Evolutionary conservation across 2,888 invertebrate genomes (phyloP), one percentile per base, ranked within the genome.

Genomic region (Ophion ellenae): DNA sequence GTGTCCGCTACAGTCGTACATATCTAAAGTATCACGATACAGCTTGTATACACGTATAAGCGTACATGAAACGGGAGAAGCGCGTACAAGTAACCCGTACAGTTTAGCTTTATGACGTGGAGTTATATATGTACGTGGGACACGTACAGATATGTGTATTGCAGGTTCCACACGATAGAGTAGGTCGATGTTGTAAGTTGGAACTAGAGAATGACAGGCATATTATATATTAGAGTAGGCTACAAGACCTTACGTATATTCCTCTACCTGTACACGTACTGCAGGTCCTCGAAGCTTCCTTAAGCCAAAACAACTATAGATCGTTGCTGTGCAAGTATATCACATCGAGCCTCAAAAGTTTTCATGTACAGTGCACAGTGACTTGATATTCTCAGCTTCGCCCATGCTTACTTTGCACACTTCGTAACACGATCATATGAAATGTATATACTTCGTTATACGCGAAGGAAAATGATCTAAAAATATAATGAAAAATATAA

Each of bases 231-330:
- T 24, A 45, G 67, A 47, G 66, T 53, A 24, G 24, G 69, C 53
- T 45, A 69, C 69, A 69, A 69, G 69, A 61, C 24, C 24, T n/a
- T n/a, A 76, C 53, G 53, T 76, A 53, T 17, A 53, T 53, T 53
- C 53, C 53, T 53, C 47, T 64, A 28, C 47, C 45, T 75, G 69
- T 75, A 28, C 53, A 84, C 64, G 67, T 64, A 76, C 24, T 53
- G 40, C 66, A 76, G 71, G 71, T 81, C 59, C 61, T 73, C 66
- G 81, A 74, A 40, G 32, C 67, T 77, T 77, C 67, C 67, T 63
- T 24, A 73, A 61, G 73, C 53, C 73, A 67, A 77, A 73, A 84
- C 73, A 20, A 77, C 61, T 61, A 36, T 45, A 78, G 69, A 67
- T 78, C 40, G 24, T 40, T 59, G 17, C 40, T 69, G 57, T 45